Conservation (phyloP, 2,797 vertebrate species). For the Siniperca undulata region DNA sequence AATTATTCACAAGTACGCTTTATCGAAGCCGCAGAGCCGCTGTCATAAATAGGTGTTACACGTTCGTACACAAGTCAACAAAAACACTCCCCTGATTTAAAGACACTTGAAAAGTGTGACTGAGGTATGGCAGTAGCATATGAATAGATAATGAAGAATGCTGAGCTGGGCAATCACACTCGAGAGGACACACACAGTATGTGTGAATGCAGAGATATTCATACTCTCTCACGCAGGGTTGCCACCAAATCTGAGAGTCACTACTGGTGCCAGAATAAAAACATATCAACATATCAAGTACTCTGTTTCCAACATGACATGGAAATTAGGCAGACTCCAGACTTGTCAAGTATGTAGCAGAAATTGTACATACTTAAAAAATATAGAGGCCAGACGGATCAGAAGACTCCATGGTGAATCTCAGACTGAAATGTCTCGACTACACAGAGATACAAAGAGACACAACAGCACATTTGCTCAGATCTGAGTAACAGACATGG, state of each 20-base stretch:
- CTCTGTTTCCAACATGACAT: background rate
- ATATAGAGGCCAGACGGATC: background rate
- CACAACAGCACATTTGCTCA: conserved; percentile 12
- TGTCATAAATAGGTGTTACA: conserved; percentile 42
- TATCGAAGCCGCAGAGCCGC: conserved; percentile 47
- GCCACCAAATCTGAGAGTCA: background rate
- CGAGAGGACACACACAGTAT: background rate
- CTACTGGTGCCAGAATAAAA: background rate
- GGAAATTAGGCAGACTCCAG: background rate
- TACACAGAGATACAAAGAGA: conserved; percentile 15
- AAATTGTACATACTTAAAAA: background rate
- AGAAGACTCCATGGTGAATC: background rate
- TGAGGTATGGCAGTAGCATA: background rate
- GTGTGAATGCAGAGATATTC: conserved; percentile 8
- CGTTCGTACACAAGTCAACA: conserved; percentile 14
- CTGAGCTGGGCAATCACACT: background rate
- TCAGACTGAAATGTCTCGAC: conserved; percentile 5
- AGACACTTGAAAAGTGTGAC: conserved; percentile 23
- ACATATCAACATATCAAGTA: background rate
- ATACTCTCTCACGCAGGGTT: background rate
- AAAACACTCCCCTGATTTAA: conserved; percentile 22
- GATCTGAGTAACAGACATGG: conserved; percentile 20
- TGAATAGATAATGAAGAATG: conserved; percentile 10
- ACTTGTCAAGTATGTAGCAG: background rate
- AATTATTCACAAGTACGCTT: conserved; percentile 71